phyloP scores from a whole-genome alignment of 2,797 vertebrate species.

The Rhabdophis nuchalis region DNA sequence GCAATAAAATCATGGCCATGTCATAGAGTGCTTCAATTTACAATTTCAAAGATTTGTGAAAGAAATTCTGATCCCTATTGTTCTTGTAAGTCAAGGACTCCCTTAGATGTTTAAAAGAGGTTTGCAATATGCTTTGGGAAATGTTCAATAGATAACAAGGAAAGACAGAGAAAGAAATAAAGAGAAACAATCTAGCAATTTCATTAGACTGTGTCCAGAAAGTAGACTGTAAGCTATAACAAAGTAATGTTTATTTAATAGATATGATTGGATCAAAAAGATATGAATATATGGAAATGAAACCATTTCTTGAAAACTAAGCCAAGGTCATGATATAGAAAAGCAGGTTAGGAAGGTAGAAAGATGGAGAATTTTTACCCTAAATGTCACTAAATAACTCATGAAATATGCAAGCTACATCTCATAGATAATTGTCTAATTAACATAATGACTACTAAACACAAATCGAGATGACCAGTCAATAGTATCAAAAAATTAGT shows the following conservation, averaged over 20 bases:
- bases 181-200: background rate
- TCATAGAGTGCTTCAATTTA: background rate
- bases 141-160: background rate
- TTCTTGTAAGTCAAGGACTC: background rate
- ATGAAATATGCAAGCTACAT: background rate
- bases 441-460: background rate
- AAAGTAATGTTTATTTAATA: constrained; percentile 10
- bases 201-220: background rate
- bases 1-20: background rate
- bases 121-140: background rate
- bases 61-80: background rate
- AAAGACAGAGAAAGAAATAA: background rate
- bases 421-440: background rate
- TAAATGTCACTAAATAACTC: background rate
- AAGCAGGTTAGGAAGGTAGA: background rate
- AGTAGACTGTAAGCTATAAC: constrained; percentile 23
- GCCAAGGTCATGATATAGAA: background rate
- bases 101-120: background rate
- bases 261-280: constrained; percentile 3
- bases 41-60: background rate
- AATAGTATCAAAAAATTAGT: background rate
- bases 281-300: constrained; percentile 47
- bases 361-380: background rate
- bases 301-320: constrained; percentile 41
- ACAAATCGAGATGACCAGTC: background rate